These are phyloP conservation scores for Pangasianodon hypophthalmus DNA, from an alignment of 2,113 vertebrate genomes.

Conservation along the genomic window DNA sequence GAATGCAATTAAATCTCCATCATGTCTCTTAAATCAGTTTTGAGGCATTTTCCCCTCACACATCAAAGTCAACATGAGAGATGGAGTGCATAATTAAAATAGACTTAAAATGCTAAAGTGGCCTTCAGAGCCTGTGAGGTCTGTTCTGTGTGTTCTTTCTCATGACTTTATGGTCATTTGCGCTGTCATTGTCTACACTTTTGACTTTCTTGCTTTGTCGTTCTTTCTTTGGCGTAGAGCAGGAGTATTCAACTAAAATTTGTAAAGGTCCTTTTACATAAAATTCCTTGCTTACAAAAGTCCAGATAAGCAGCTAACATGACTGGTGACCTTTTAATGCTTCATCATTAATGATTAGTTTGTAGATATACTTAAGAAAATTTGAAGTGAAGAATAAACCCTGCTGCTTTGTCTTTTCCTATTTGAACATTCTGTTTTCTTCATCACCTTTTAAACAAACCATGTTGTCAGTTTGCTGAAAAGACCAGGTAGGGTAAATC, in stretches of 20 bases:
- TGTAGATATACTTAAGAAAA: background rate
- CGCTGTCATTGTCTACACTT: background rate
- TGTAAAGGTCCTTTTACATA: background rate
- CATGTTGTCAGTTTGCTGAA: background rate
- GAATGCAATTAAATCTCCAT: conserved; percentile 33
- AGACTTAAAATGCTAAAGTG: background rate
- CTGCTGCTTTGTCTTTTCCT: background rate
- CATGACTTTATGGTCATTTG: background rate
- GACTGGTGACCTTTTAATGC: background rate
- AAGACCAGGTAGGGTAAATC: background rate
- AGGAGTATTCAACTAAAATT: background rate
- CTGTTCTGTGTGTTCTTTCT: background rate
- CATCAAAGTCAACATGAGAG: background rate
- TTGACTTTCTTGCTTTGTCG: background rate
- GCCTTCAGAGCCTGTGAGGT: background rate
- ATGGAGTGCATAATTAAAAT: conserved; percentile 7
- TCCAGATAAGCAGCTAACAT: background rate
- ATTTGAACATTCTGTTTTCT: background rate
- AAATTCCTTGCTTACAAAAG: background rate
- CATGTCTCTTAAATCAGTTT: conserved; percentile 6
- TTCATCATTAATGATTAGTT: background rate
- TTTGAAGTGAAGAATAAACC: background rate
- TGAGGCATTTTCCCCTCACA: conserved; percentile 13
- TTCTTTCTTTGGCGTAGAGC: background rate
- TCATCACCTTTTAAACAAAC: background rate